Evolutionary conservation across 2,888 invertebrate species (phyloP).

Genomic region (Petrophora chlorosata): DNA sequence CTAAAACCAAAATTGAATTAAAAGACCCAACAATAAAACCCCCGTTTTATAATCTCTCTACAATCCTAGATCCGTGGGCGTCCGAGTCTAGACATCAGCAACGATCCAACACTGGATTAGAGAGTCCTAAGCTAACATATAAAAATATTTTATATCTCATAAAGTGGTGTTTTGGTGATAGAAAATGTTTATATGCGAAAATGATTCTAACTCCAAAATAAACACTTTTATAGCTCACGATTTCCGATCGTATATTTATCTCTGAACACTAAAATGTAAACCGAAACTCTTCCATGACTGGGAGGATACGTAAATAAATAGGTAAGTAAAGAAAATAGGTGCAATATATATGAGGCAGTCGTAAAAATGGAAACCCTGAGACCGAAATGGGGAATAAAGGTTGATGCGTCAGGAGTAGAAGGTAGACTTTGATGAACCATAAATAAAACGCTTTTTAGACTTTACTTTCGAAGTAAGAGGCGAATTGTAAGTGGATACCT

Average conservation of each 20-base stretch:
- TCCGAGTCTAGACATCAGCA: constrained; percentile 43
- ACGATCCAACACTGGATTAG: constrained; percentile 41
- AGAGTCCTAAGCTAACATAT: constrained; percentile 30
- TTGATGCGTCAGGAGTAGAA: constrained; percentile 9
- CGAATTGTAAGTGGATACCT: no score
- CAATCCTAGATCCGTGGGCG: constrained; percentile 14
- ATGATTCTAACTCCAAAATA: constrained; percentile 16
- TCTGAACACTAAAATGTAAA: background rate
- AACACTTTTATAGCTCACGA: background rate
- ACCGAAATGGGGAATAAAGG: constrained; percentile 13
- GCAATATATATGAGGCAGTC: constrained; percentile 4
- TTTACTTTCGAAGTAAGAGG: no score
- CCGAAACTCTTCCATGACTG: background rate
- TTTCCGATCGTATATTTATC: background rate
- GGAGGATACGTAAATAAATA: background rate
- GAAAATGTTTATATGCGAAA: constrained; percentile 11
- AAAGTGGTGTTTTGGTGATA: constrained; percentile 21
- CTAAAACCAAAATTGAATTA: constrained; percentile 27
- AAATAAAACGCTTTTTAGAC: constrained; percentile 5
- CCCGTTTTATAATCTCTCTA: constrained; percentile 24
- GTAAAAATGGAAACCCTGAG: constrained; percentile 14
- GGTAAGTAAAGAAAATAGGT: background rate
- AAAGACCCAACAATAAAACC: constrained; percentile 29
- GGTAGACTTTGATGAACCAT: constrained; percentile 9
- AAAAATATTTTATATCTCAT: constrained; percentile 35